Base-by-base conservation (phyloP, 2,797 vertebrate species). In the Syngnathus acus region DNA sequence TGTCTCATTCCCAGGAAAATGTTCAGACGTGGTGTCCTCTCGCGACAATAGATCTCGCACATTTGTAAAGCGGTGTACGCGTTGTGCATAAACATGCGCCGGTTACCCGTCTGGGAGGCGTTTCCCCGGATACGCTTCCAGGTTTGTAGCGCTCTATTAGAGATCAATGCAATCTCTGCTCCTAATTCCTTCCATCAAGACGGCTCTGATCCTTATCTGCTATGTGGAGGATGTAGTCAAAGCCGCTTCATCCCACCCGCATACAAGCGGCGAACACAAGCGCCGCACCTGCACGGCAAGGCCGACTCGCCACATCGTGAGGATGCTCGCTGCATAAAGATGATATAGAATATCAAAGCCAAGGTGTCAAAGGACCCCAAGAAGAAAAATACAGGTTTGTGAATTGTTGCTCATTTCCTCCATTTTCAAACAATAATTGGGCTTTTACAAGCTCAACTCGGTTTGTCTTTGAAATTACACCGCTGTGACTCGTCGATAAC, bases 91-190 rank as follows among this genome's bases (percentile, higher is more conserved):
- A 71, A 66, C 64, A 54, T 57, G 37, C 54, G 64, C 48, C 21
- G 50, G 66, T 62, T 32, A 38, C 66, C 21, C 58, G 43, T 64
- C 55, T 65, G 67, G 77, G 74, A 88, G 63, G 42, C 76, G 81
- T 91, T 90, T 86, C 88, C 83, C 78, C 78, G 80, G 83, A 84
- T 85, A 82, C 84, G 79, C 82, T 83, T 85, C 87, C 83, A 71
- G 82, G 84, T 84, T 88, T 87, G 84, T 86, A 86, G 85, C 75
- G 72, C 79, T 82, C 86, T 89, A 90, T 91, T 90, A 90, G 84
- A 89, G 88, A 92, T 92, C 89, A 90, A 92, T 92, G 84, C 81
- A 72, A 72, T 86, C 82, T 78, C 82, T 82, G 79, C 79, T 86
- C 84, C 87, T 91, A 86, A 89, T 89, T 88, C 86, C 78, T 81